Evolutionary conservation across 2,888 invertebrate species (phyloP).

Genomic region (Odontomyia ornata): DNA sequence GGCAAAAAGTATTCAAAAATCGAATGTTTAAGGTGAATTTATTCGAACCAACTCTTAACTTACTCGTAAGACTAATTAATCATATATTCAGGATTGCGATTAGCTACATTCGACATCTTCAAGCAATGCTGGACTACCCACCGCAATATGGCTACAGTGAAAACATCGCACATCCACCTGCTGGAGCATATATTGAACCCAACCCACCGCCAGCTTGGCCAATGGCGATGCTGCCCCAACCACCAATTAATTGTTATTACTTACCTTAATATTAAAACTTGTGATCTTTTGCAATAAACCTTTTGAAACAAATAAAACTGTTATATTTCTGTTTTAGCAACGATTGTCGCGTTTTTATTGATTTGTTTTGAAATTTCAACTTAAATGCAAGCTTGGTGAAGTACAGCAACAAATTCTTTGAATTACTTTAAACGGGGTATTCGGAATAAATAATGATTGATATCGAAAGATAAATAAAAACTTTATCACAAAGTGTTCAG

Average conservation of each 20-base stretch:
- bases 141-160: conserved; percentile 21
- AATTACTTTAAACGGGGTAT: background rate
- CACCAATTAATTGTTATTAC: conserved; percentile 45
- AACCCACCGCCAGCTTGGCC: conserved; percentile 34
- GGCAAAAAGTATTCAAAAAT: conserved; percentile 89
- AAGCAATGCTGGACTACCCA: conserved; percentile 66
- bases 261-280: conserved; percentile 42
- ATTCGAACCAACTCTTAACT: no score
- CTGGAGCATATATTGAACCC: conserved; percentile 17
- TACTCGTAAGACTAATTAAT: background rate
- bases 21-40: conserved; percentile 76
- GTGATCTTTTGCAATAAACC: no score
- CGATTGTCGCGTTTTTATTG: background rate
- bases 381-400: no score
- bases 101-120: conserved; percentile 78
- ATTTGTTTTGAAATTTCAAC: background rate
- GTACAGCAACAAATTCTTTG: background rate
- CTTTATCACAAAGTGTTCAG: conserved; percentile 21
- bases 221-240: conserved; percentile 43
- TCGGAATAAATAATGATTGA: conserved; percentile 26
- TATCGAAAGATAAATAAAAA: conserved; percentile 10
- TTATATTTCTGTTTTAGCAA: background rate
- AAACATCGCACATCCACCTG: conserved; percentile 13
- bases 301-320: no score
- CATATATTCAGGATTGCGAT: conserved; percentile 71